phyloP scores from a whole-genome alignment of 2,113 vertebrate species.

The Barbus barbus region DNA sequence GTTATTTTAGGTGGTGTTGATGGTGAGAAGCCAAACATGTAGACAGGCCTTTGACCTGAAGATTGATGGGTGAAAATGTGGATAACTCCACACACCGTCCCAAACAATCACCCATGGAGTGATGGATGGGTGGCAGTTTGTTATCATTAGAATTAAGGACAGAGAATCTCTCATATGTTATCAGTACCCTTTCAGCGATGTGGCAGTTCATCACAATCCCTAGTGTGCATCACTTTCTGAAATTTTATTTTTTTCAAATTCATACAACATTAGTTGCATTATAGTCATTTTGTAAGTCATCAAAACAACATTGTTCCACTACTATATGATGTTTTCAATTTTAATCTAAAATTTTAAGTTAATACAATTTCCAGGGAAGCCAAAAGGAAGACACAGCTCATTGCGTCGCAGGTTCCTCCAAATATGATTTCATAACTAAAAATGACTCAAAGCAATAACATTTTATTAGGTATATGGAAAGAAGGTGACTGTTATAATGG shows the following conservation, averaged over 20 bases:
- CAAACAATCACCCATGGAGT: not conserved
- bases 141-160: not conserved
- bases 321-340: not conserved
- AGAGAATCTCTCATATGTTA: not conserved
- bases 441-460: not conserved
- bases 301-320: not conserved
- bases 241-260: not conserved
- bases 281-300: not conserved
- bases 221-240: not conserved
- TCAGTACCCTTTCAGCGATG: not conserved
- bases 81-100: slow-evolving; percentile 14
- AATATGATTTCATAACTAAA: not conserved
- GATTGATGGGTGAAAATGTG: not conserved
- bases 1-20: slow-evolving; percentile 76
- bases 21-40: slow-evolving; percentile 62
- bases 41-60: slow-evolving; percentile 59
- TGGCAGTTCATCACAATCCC: not conserved
- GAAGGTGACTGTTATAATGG: not conserved
- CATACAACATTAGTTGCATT: not conserved
- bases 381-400: not conserved
- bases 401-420: not conserved
- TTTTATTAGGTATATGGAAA: not conserved
- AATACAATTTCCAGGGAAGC: not conserved
- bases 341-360: not conserved
- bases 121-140: not conserved